These are phyloP conservation scores for Amorpha juglandis DNA, from an alignment of 2,888 invertebrate species.

Conservation along the genomic window DNA sequence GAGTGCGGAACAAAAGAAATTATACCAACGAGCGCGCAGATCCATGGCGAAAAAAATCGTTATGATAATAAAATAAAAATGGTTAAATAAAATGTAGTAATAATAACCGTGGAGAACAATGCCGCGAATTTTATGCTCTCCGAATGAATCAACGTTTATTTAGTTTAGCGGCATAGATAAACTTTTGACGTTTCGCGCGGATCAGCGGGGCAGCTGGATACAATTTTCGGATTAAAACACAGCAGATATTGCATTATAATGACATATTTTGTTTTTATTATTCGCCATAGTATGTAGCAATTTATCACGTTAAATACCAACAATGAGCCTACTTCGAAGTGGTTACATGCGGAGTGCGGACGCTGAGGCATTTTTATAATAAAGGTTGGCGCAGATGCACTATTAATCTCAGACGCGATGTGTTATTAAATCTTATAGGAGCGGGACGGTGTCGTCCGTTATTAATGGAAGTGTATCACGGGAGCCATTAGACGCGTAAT, in stretches of 20 bases:
- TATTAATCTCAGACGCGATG: slow-evolving; percentile 73
- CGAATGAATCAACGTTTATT: slow-evolving; percentile 76
- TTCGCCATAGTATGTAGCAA: slow-evolving; percentile 53
- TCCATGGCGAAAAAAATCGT: slow-evolving; percentile 79
- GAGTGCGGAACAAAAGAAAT: slow-evolving; percentile 81
- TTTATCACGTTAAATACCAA: slow-evolving; percentile 41
- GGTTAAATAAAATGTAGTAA: slow-evolving; percentile 77
- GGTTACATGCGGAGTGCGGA: slow-evolving; percentile 18
- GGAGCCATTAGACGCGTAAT: slow-evolving; percentile 83
- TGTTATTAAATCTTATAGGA: slow-evolving; percentile 74
- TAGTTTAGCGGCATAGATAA: slow-evolving; percentile 70
- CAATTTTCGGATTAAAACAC: slow-evolving; percentile 70
- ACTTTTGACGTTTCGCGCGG: slow-evolving; percentile 67
- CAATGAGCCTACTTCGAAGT: slow-evolving; percentile 30
- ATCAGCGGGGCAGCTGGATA: slow-evolving; percentile 70
- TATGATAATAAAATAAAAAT: slow-evolving; percentile 80
- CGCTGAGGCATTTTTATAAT: slow-evolving; percentile 68
- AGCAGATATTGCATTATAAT: slow-evolving; percentile 73
- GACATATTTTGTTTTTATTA: slow-evolving; percentile 68
- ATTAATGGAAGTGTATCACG: slow-evolving; percentile 84
- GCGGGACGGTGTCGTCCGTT: slow-evolving; percentile 74
- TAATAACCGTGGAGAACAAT: slow-evolving; percentile 80
- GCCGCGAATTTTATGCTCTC: slow-evolving; percentile 63
- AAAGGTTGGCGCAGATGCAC: slow-evolving; percentile 67
- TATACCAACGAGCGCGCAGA: slow-evolving; percentile 74